Conservation (phyloP, 2,113 vertebrate species). For the Chaetorhynchus papuensis region DNA sequence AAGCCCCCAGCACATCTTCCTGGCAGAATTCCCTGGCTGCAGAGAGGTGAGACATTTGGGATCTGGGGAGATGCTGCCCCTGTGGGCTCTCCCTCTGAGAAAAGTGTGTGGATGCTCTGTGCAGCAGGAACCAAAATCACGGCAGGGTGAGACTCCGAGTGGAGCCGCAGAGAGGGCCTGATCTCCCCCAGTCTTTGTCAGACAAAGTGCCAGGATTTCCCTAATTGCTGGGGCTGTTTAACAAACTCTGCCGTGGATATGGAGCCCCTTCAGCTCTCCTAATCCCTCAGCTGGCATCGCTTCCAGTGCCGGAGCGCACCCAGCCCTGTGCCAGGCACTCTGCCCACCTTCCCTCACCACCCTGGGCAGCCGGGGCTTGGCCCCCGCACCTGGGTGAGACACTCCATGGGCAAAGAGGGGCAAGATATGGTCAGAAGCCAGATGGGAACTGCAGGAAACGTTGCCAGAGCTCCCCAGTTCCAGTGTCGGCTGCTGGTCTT, state of each 20-base stretch:
- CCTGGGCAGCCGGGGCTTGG: fast-evolving
- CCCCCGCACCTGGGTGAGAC: fast-evolving
- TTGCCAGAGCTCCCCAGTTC: background rate
- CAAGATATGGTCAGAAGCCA: fast-evolving
- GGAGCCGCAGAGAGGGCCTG: background rate
- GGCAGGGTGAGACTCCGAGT: background rate
- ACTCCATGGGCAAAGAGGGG: fast-evolving
- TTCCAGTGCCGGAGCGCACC: fast-evolving
- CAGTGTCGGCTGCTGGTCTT: background rate
- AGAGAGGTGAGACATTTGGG: background rate
- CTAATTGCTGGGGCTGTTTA: background rate
- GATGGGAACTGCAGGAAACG: background rate
- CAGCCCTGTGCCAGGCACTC: background rate
- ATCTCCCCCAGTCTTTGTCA: constrained; percentile 9
- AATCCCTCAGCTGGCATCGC: background rate
- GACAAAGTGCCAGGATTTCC: constrained; percentile 12
- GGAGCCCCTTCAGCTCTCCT: constrained; percentile 1
- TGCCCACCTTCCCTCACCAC: fast-evolving
- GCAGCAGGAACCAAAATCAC: background rate
- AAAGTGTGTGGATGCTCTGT: fast-evolving
- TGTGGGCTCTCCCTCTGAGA: fast-evolving
- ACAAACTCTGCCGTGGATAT: background rate
- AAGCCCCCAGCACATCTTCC: fast-evolving
- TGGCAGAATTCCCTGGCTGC: background rate
- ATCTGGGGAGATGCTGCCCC: background rate